These are phyloP conservation scores for Proterorhinus semilunaris DNA, from an alignment of 2,113 vertebrate species.

Conservation along the genomic window DNA sequence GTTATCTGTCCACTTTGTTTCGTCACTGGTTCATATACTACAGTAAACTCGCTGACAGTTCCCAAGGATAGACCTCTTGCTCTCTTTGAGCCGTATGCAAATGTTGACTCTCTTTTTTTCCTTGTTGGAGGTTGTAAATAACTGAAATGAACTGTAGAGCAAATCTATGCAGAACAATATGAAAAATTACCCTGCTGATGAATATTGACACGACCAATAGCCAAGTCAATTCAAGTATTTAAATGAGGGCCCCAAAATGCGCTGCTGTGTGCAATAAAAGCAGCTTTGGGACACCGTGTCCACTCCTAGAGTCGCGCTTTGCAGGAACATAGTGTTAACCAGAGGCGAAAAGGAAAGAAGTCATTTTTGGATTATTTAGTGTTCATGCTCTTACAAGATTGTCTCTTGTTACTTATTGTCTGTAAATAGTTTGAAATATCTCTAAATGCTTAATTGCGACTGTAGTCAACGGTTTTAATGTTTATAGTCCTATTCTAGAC, in stretches of 20 bases:
- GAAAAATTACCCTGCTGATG: conserved; percentile 3
- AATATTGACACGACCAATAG: conserved; percentile 3
- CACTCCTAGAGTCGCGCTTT: background rate
- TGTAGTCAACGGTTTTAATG: too few species aligned
- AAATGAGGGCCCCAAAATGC: conserved; percentile 1
- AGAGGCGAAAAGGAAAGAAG: background rate
- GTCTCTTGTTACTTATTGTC: too few species aligned
- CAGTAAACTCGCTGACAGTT: conserved; percentile 3
- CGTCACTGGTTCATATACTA: background rate
- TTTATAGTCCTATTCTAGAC: too few species aligned
- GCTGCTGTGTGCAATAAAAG: conserved; percentile 4
- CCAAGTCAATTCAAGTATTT: conserved; percentile 2
- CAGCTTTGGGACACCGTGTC: background rate
- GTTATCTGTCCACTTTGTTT: conserved; percentile 3
- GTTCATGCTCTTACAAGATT: background rate
- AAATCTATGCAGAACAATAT: background rate
- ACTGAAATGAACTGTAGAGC: background rate
- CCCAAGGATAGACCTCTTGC: conserved; percentile 9
- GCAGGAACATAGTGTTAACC: background rate
- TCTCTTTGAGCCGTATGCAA: conserved; percentile 4
- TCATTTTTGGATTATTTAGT: background rate
- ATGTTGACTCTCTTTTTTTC: background rate
- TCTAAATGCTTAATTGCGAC: too few species aligned
- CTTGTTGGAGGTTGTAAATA: background rate
- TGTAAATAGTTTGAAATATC: too few species aligned